Percentiles rank a stretch among this genome's conserved stretches.
phyloP scores from a whole-genome alignment of 2,888 invertebrate species.

The Anticlea derivata region DNA sequence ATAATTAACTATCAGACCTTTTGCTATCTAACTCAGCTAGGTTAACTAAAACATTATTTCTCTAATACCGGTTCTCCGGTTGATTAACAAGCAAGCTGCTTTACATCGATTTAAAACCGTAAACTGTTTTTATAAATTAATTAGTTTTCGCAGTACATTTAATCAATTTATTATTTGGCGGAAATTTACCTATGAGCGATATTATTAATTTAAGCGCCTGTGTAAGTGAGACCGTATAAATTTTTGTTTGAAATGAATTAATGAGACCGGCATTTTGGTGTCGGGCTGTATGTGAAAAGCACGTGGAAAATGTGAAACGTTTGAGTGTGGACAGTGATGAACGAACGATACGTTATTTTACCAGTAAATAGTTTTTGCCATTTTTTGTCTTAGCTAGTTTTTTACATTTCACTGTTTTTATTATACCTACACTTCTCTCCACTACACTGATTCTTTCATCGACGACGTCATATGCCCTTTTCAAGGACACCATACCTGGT shows the following conservation, averaged over 20 bases:
- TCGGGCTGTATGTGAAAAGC: slow-evolving; percentile 45
- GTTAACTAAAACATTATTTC: no score
- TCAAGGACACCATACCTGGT: no score
- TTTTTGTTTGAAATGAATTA: slow-evolving; percentile 46
- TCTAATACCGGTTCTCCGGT: no score
- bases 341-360: neutral
- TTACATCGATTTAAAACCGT: neutral
- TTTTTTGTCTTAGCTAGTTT: neutral
- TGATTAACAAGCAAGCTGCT: no score
- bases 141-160: neutral
- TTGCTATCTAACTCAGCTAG: no score
- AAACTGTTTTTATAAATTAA: no score
- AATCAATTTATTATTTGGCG: slow-evolving; percentile 13
- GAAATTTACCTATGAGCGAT: slow-evolving; percentile 24
- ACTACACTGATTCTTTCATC: no score
- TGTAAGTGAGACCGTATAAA: slow-evolving; percentile 32
- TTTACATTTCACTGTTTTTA: no score
- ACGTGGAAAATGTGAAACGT: slow-evolving; percentile 2
- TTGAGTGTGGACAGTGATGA: neutral
- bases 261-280: slow-evolving; percentile 59
- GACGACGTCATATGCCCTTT: no score
- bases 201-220: slow-evolving; percentile 28
- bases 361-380: neutral
- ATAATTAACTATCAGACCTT: no score
- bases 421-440: no score